phyloP scores from a whole-genome alignment of 2,797 vertebrate species.

The Gadopsis marmoratus region DNA sequence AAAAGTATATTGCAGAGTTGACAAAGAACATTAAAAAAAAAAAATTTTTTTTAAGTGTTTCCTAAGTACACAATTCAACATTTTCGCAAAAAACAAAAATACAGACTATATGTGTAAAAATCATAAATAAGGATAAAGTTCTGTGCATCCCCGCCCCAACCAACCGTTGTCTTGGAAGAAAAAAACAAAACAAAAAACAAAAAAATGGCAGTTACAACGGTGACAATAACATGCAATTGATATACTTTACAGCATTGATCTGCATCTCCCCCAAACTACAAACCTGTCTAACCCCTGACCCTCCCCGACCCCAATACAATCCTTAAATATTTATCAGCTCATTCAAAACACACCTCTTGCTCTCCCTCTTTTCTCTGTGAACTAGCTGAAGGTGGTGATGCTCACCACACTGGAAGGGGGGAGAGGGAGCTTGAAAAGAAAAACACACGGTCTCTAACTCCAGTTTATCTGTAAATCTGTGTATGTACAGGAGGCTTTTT shows the following conservation, averaged over 20 bases:
- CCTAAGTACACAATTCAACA: constrained; percentile 73
- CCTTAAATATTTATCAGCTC: constrained; percentile 86
- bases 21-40: constrained; percentile 38
- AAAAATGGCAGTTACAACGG: constrained; percentile 85
- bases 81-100: constrained; percentile 64
- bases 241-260: constrained; percentile 87
- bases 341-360: constrained; percentile 77
- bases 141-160: constrained; percentile 74
- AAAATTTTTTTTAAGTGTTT: constrained; percentile 59
- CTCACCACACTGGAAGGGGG: constrained; percentile 33
- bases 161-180: constrained; percentile 60
- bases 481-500: constrained; percentile 70
- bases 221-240: constrained; percentile 87
- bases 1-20: constrained; percentile 71
- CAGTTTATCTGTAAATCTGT: constrained; percentile 60
- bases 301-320: constrained; percentile 80
- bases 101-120: constrained; percentile 83
- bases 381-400: constrained; percentile 63
- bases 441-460: constrained; percentile 56
- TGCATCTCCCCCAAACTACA: constrained; percentile 67
- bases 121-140: constrained; percentile 85
- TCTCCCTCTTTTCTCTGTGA: constrained; percentile 46
- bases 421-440: constrained; percentile 22
- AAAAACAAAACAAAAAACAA: constrained; percentile 48
- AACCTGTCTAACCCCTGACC: constrained; percentile 55